Conservation (phyloP, 1,140 invertebrate genomes). For the Tribolium madens region DNA sequence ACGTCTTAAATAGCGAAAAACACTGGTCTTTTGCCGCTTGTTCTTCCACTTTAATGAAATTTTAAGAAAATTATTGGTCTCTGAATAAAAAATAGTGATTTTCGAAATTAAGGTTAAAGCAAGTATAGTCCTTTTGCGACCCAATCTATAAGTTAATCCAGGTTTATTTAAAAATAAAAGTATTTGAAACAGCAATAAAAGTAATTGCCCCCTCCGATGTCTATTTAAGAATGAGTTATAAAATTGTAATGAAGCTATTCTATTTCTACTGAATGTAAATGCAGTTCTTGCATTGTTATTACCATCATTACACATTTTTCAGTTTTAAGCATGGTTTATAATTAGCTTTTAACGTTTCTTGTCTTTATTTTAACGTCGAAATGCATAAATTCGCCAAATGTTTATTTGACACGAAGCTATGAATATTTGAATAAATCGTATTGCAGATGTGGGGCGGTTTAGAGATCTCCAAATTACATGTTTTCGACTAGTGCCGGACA, state of each 20-base stretch:
- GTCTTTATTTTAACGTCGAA: constrained; percentile 13
- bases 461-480: constrained; percentile 29
- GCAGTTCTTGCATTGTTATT: constrained; percentile 17
- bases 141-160: constrained; percentile 1
- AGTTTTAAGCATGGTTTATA: neutral
- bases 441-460: constrained; percentile 13
- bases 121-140: constrained; percentile 10
- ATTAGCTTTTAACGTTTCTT: constrained; percentile 12
- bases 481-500: neutral
- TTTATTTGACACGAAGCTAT: constrained; percentile 30
- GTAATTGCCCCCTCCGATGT: neutral
- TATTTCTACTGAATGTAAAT: constrained; percentile 18
- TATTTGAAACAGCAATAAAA: neutral
- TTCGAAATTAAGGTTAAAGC: neutral
- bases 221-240: constrained; percentile 10
- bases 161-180: neutral
- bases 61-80: neutral
- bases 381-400: constrained; percentile 25
- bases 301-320: constrained; percentile 28
- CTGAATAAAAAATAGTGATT: constrained; percentile 1
- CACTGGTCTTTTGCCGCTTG: neutral
- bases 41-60: constrained; percentile 4
- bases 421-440: constrained; percentile 37
- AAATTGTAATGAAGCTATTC: constrained; percentile 28
- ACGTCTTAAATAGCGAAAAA: neutral